Conservation (phyloP, 1,140 invertebrate species). For the Linepithema humile region DNA sequence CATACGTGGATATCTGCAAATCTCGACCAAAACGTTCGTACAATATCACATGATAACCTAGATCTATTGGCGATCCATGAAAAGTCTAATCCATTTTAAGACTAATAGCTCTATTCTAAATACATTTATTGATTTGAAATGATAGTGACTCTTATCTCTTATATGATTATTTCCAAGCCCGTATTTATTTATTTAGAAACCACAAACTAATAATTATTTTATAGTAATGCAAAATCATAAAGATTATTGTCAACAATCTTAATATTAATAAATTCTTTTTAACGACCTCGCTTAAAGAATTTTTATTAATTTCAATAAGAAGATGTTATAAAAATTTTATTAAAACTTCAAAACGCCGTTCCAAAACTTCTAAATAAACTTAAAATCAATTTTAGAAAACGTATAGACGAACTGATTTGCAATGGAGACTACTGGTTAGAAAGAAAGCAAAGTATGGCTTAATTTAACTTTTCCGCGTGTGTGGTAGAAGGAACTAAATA, state of each 20-base stretch:
- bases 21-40: neutral
- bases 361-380: neutral
- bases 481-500: too few relatives aligned
- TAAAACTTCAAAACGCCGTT: neutral
- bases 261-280: neutral
- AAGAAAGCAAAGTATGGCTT: too few relatives aligned
- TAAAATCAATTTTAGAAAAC: too few relatives aligned
- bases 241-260: too few relatives aligned
- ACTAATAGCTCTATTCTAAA: slow-evolving; percentile 12
- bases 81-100: neutral
- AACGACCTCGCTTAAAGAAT: neutral
- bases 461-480: too few relatives aligned
- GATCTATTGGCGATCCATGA: neutral
- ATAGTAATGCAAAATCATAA: neutral
- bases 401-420: too few relatives aligned
- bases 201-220: neutral
- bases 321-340: neutral
- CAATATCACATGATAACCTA: slow-evolving; percentile 10
- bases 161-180: neutral
- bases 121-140: neutral
- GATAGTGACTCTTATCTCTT: neutral
- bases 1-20: slow-evolving; percentile 14
- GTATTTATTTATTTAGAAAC: neutral
- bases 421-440: too few relatives aligned
- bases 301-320: neutral